Percentiles rank a stretch among this genome's conserved stretches.
These are phyloP conservation scores for Norana najaformis DNA, from an alignment of 2,888 invertebrate species.

Conservation along the genomic window DNA sequence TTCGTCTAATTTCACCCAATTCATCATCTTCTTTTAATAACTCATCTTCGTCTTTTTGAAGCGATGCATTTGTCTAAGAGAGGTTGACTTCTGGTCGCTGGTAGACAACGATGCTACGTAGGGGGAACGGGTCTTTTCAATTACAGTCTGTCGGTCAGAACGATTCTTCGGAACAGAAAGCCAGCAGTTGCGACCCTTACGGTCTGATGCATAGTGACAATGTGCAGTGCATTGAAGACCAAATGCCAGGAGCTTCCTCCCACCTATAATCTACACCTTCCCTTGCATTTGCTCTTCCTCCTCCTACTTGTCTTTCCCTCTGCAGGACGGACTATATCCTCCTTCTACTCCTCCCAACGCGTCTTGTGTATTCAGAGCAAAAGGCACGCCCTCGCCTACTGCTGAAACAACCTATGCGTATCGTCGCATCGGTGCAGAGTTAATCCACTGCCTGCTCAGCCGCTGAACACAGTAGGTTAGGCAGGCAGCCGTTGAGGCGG, in stretches of 20 bases:
- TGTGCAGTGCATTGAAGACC: not conserved
- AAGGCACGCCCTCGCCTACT: not conserved
- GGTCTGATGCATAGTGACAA: not conserved
- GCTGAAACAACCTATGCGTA: not conserved
- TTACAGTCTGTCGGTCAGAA: not conserved
- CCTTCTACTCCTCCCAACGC: not conserved
- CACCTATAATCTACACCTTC: not conserved
- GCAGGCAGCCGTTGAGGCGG: not conserved
- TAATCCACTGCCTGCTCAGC: not conserved
- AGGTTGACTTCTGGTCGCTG: not conserved
- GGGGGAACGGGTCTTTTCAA: not conserved
- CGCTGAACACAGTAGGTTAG: not conserved
- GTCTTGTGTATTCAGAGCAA: not conserved
- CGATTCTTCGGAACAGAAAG: not conserved
- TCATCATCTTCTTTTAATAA: not conserved
- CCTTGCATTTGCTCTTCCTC: not conserved
- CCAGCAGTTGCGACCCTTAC: not conserved
- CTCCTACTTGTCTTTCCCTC: not conserved
- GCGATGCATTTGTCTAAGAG: not conserved
- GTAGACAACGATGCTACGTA: not conserved
- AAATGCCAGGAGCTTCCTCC: not conserved
- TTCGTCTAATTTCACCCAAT: constrained; percentile 5
- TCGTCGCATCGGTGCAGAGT: not conserved
- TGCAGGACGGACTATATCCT: not conserved
- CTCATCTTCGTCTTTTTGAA: not conserved